phyloP scores from a whole-genome alignment of 2,113 vertebrate species.

The Leucopternis melanops region DNA sequence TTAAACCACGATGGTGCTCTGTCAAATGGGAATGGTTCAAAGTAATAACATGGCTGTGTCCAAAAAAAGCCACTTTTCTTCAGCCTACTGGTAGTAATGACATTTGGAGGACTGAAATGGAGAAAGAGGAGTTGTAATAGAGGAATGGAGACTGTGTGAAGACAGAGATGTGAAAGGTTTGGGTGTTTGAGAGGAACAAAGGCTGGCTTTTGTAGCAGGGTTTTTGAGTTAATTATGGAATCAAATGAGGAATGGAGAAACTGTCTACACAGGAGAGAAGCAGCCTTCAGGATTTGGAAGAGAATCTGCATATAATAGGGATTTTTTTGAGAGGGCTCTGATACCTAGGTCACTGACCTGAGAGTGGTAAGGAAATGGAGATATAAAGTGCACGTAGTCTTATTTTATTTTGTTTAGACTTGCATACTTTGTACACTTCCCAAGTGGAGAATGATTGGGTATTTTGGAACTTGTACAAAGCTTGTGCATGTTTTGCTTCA shows the following conservation, averaged over 20 bases:
- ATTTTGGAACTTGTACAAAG: not conserved
- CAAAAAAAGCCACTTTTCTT: not conserved
- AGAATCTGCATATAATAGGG: not conserved
- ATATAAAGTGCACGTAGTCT: not conserved
- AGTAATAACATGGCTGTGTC: not conserved
- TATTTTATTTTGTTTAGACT: constrained; percentile 9
- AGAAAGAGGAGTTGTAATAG: not conserved
- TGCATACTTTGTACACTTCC: not conserved
- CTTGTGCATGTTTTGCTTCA: constrained; percentile 1
- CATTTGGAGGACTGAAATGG: not conserved
- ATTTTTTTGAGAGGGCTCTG: not conserved
- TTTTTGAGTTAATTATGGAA: not conserved
- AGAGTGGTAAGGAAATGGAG: not conserved
- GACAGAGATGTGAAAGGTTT: not conserved
- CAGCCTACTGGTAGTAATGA: not conserved
- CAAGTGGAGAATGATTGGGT: not conserved
- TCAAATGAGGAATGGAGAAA: not conserved
- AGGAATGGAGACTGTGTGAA: not conserved
- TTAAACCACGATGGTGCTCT: not conserved
- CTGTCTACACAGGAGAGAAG: not conserved
- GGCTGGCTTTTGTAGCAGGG: not conserved
- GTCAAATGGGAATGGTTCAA: not conserved
- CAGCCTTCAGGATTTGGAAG: not conserved
- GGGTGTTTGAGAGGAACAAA: not conserved
- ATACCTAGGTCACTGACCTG: not conserved